Evolutionary conservation across 2,888 invertebrate genomes (phyloP).

Genomic region (Nephrotoma flavescens): DNA sequence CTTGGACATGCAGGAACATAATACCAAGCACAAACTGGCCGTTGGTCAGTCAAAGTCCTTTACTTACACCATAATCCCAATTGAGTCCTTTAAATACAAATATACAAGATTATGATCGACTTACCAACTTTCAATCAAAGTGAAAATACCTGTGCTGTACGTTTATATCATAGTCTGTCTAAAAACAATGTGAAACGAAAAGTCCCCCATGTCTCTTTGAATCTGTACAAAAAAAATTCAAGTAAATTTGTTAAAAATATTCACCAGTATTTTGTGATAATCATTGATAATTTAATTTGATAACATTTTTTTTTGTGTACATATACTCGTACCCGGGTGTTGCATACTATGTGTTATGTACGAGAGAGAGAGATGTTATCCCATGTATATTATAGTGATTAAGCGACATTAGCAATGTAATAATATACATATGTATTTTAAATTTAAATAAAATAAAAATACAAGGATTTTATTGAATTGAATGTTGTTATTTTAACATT

Average conservation of each 20-base stretch:
- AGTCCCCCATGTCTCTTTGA: not conserved
- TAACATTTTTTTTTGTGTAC: not conserved
- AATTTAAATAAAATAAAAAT: not conserved
- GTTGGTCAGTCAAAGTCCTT: not conserved
- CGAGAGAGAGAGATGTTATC: not conserved
- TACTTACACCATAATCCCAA: not conserved
- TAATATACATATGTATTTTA: not conserved
- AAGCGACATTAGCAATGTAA: not conserved
- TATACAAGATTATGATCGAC: not conserved
- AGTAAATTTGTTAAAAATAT: not conserved
- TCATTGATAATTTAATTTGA: not conserved
- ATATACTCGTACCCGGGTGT: not conserved
- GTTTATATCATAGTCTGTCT: not conserved
- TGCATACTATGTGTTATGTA: not conserved
- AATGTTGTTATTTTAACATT: not conserved
- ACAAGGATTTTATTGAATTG: not conserved
- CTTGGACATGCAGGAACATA: too few species aligned
- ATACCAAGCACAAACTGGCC: too few species aligned
- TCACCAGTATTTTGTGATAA: not conserved
- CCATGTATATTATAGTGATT: not conserved
- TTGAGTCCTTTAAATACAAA: not conserved
- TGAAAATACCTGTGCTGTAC: not conserved
- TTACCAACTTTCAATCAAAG: not conserved
- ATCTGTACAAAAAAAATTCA: not conserved
- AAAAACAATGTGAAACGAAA: not conserved